These are phyloP conservation scores for Artemia franciscana DNA, from an alignment of 1,140 invertebrate genomes.

Conservation along the genomic window DNA sequence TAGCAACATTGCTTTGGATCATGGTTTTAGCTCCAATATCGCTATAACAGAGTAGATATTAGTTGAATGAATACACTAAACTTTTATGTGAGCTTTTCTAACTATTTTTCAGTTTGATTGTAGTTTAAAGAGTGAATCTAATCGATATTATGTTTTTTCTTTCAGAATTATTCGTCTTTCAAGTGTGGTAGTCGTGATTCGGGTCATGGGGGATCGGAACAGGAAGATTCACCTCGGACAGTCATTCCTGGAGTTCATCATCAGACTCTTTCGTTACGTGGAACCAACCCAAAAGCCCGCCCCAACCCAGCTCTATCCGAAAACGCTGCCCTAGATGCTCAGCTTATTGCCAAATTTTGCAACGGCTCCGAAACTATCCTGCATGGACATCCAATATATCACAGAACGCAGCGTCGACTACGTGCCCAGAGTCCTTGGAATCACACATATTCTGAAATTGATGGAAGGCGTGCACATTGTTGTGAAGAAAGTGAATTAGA, in stretches of 20 bases:
- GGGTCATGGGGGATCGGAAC: constrained; percentile 34
- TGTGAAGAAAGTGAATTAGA: constrained; percentile 21
- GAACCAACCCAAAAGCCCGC: constrained; percentile 15
- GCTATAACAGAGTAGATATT: too few species aligned
- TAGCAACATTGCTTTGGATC: too few species aligned
- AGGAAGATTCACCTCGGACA: constrained; percentile 34
- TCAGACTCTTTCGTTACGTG: constrained; percentile 8
- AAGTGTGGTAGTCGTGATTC: constrained; percentile 37
- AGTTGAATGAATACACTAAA: neutral
- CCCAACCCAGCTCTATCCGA: constrained; percentile 7
- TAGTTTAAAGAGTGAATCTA: too few species aligned
- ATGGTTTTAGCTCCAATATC: too few species aligned
- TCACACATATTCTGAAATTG: constrained; percentile 38
- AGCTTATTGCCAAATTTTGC: constrained; percentile 13
- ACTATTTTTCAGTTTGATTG: neutral
- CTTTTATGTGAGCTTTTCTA: neutral
- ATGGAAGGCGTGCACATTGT: constrained; percentile 21
- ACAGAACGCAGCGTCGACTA: constrained; percentile 11
- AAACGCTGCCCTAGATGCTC: constrained; percentile 7
- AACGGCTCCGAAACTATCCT: constrained; percentile 11
- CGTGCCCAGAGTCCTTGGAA: constrained; percentile 29
- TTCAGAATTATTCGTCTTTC: constrained; percentile 39
- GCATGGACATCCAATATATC: constrained; percentile 6
- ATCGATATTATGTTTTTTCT: constrained; percentile 2
- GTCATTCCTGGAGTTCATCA: constrained; percentile 5